Percentiles rank a stretch among this genome's conserved stretches.
Conservation (phyloP, 23 tunicate genomes). For the Styela plicata region DNA sequence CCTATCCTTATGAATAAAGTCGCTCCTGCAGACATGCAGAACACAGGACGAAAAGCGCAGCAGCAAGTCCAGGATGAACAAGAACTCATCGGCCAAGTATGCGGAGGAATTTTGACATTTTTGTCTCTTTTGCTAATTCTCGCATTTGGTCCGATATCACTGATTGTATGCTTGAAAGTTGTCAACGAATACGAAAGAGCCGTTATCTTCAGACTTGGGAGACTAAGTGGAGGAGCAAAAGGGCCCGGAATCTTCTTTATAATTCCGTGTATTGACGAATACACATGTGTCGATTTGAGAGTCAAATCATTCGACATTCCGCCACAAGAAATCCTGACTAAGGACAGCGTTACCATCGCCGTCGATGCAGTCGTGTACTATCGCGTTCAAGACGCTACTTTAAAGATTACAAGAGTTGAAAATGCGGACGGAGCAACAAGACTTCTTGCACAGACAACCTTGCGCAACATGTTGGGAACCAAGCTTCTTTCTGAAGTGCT, state of each 20-base stretch:
- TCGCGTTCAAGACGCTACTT: conserved; percentile 58
- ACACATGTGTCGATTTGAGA: conserved; percentile 69
- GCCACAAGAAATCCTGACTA: conserved; percentile 90
- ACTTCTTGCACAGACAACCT: conserved; percentile 90
- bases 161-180: conserved; percentile 60
- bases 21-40: conserved; percentile 3
- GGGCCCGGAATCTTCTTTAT: conserved; percentile 94
- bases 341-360: conserved; percentile 89
- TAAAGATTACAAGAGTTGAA: conserved; percentile 67
- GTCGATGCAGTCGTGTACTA: conserved; percentile 97
- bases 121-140: conserved; percentile 41
- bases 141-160: conserved; percentile 46
- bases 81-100: conserved; percentile 3
- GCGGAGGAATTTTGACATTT: conserved; percentile 40
- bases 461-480: conserved; percentile 89
- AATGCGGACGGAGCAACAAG: conserved; percentile 88
- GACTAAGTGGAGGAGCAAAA: conserved; percentile 67
- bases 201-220: conserved; percentile 88
- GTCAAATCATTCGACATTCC: conserved; percentile 88
- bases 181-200: conserved; percentile 93
- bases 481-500: conserved; percentile 66
- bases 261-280: conserved; percentile 92
- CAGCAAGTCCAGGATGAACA: conserved; percentile 12
- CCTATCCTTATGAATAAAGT: conserved; percentile 3
- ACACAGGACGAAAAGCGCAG: background rate